A percentile compares a stretch with the other conserved stretches of the same genome.
Conservation (phyloP, 2,888 invertebrate genomes). For the Agrotis exclamationis region DNA sequence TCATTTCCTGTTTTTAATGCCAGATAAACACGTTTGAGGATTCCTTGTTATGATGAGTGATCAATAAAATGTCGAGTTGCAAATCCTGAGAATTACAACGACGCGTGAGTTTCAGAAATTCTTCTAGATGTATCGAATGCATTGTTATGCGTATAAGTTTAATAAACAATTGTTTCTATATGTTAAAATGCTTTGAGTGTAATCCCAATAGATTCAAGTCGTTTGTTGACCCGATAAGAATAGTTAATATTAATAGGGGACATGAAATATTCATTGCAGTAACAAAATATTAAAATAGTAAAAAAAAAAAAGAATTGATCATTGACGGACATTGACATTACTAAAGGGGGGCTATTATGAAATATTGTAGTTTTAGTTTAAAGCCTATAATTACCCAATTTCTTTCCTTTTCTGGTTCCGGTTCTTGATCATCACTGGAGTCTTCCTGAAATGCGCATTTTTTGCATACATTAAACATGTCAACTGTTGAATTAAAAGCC, state of each 20-base stretch:
- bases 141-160: background rate
- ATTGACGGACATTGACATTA: background rate
- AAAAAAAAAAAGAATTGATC: background rate
- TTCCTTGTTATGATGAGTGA: constrained; percentile 22
- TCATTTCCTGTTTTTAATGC: constrained; percentile 15
- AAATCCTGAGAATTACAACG: constrained; percentile 14
- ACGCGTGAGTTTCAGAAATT: constrained; percentile 8
- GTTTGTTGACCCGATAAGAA: background rate
- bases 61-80: constrained; percentile 21
- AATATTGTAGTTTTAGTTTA: background rate
- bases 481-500: background rate
- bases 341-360: background rate
- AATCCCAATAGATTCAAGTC: background rate
- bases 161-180: constrained; percentile 7
- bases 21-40: constrained; percentile 20
- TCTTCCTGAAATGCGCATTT: constrained; percentile 78
- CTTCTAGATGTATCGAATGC: constrained; percentile 1
- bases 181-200: background rate
- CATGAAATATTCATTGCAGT: constrained; percentile 20
- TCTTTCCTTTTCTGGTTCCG: constrained; percentile 83
- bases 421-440: constrained; percentile 83
- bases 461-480: constrained; percentile 16
- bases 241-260: constrained; percentile 3
- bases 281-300: background rate
- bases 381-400: constrained; percentile 78